phyloP scores from a whole-genome alignment of 2,797 vertebrate species.

The Menidia menidia region DNA sequence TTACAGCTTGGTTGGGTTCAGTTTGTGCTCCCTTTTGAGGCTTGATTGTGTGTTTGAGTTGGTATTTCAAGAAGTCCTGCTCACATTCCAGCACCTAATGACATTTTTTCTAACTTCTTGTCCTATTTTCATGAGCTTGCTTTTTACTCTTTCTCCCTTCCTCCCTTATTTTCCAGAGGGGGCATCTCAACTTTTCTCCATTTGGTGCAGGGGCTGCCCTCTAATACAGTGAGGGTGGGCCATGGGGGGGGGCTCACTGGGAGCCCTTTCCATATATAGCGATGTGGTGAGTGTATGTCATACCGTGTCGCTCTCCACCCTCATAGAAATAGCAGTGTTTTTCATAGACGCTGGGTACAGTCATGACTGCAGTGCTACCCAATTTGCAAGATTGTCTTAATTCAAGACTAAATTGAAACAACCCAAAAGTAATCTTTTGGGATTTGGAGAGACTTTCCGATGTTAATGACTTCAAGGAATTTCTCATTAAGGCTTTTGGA shows the following conservation, averaged over 20 bases:
- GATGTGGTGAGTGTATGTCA: slow-evolving; percentile 82
- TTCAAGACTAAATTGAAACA: slow-evolving; percentile 23
- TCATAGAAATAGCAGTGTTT: slow-evolving; percentile 55
- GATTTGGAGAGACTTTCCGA: slow-evolving; percentile 1
- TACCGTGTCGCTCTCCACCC: slow-evolving; percentile 43
- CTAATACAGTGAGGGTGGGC: slow-evolving; percentile 68
- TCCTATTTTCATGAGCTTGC: slow-evolving; percentile 29
- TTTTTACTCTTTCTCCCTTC: slow-evolving; percentile 50
- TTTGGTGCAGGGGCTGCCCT: slow-evolving; percentile 88
- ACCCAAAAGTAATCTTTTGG: slow-evolving; percentile 6
- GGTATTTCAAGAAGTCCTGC: slow-evolving; percentile 13
- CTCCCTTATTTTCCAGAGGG: slow-evolving; percentile 80
- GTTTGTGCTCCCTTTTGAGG: slow-evolving; percentile 10
- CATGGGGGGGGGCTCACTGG: slow-evolving; percentile 64
- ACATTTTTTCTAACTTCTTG: slow-evolving; percentile 15
- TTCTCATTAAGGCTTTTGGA: slow-evolving; percentile 8
- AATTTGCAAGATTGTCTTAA: not conserved
- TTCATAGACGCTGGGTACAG: slow-evolving; percentile 51
- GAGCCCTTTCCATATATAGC: slow-evolving; percentile 63
- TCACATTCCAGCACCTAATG: slow-evolving; percentile 9
- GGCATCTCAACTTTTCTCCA: slow-evolving; percentile 88
- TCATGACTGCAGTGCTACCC: slow-evolving; percentile 11
- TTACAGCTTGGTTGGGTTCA: slow-evolving; percentile 17
- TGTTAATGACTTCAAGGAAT: slow-evolving; percentile 5
- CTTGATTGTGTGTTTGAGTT: slow-evolving; percentile 7